Evolutionary conservation across 1,140 invertebrate species (phyloP).

Genomic region (Thaumatotibia leucotreta): DNA sequence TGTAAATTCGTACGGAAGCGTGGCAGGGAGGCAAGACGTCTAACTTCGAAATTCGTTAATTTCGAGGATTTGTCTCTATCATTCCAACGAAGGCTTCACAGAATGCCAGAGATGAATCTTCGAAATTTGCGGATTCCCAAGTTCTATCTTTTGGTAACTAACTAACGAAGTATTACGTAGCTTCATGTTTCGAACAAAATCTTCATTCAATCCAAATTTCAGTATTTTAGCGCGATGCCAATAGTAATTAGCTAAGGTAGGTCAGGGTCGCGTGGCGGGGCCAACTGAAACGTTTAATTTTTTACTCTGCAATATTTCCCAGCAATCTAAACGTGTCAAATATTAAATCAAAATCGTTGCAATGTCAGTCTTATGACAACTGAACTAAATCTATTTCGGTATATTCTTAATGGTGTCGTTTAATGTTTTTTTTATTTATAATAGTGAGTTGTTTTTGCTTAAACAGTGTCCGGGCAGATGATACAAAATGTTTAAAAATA

Average conservation of each 20-base stretch:
- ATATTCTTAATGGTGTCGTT: background rate
- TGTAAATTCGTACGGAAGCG: too few species aligned
- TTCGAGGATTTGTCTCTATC: too few species aligned
- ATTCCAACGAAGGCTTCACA: too few species aligned
- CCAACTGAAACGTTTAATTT: conserved; percentile 16
- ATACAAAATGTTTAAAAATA: background rate
- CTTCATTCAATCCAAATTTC: conserved; percentile 14
- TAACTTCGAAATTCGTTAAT: too few species aligned
- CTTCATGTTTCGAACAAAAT: background rate
- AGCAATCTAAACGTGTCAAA: background rate
- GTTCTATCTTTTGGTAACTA: too few species aligned
- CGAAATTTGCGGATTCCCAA: too few species aligned
- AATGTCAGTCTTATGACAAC: background rate
- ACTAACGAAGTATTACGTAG: background rate
- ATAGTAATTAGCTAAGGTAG: conserved; percentile 33
- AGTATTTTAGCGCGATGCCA: conserved; percentile 24
- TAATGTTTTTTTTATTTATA: background rate
- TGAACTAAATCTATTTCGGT: background rate
- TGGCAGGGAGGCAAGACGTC: too few species aligned
- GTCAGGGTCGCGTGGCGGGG: conserved; percentile 21
- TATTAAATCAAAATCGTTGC: background rate
- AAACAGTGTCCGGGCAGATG: too few species aligned
- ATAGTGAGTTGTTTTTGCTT: background rate
- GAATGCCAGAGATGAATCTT: too few species aligned
- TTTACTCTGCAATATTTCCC: background rate